Evolutionary conservation across 2,888 invertebrate genomes (phyloP).

Genomic region (Boloria euphrosyne): DNA sequence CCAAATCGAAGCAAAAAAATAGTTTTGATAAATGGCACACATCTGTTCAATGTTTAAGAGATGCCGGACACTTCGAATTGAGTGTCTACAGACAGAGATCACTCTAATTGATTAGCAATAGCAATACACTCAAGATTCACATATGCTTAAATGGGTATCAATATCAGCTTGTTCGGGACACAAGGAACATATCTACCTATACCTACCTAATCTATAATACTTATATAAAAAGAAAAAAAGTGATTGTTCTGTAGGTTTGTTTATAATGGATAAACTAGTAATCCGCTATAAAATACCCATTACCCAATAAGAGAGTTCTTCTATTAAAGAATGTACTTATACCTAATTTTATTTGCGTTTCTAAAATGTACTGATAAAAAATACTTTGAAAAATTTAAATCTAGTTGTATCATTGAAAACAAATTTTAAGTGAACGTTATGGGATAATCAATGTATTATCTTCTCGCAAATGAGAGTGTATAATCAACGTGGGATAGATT

Average conservation of each 20-base stretch:
- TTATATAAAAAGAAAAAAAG: neutral
- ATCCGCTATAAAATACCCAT: too few species aligned
- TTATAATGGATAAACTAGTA: too few species aligned
- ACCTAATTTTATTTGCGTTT: too few species aligned
- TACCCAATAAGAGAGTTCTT: too few species aligned
- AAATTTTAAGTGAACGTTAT: neutral
- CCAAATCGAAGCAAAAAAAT: neutral
- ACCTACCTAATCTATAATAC: too few species aligned
- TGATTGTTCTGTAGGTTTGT: too few species aligned
- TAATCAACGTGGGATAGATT: constrained; percentile 3
- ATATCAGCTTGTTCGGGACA: constrained; percentile 9
- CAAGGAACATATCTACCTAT: constrained; percentile 3
- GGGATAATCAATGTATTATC: constrained; percentile 14
- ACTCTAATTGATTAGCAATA: constrained; percentile 37
- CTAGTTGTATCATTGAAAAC: neutral
- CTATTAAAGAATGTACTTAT: too few species aligned
- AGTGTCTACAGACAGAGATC: constrained; percentile 43
- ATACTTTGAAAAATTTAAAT: too few species aligned
- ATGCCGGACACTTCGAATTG: constrained; percentile 39
- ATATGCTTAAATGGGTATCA: constrained; percentile 18
- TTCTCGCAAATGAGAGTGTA: constrained; percentile 4
- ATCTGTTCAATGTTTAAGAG: constrained; percentile 60
- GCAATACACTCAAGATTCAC: constrained; percentile 12
- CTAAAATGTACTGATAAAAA: too few species aligned
- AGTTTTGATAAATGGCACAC: constrained; percentile 38